Evolutionary conservation across 2,888 invertebrate genomes (phyloP), one percentile per base, ranked within the genome.

Genomic region (Agrotis clavis): DNA sequence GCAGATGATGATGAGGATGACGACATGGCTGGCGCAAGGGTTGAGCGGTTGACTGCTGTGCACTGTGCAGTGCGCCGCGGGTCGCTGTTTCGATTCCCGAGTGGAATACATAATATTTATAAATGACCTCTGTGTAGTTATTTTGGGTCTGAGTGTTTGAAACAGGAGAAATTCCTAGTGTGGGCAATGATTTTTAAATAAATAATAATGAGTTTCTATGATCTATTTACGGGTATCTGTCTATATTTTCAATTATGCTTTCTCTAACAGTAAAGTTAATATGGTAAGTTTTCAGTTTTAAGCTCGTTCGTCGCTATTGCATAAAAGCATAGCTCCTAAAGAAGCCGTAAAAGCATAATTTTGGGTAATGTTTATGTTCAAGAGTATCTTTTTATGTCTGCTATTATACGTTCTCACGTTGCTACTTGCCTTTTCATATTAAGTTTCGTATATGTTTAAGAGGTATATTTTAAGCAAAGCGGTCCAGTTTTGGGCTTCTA

Each of bases 301-400:
- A 2, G 25, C 45, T 18, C 47, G 41, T 51, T 18, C 51, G 51
- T 70, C 35, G 4, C 25, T n/a, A 41, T 59, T 71, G 78, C 19
- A 59, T 41, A 47, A 51, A 77, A 70, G 13, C 51, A 77, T 61
- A 50, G 51, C 47, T 61, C 16, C 25, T 71, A 56, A 60, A 50
- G 73, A 61, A 45, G 72, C 50, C 47, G 19, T 72, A 57, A 72
- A 45, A 54, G 47, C 56, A 47, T 57, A 25, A 41, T 74, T 74
- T 57, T 51, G 35, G 16, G 57, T 72, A 71, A 79, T 50, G 56
- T 79, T 74, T 78, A 77, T 47, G 54, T 54, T 45, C 14, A 53
- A 47, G n/a, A 62, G 66, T 66, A 79, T 57, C 51, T 74, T 80
- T 79, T 79, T 51, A 74, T 57, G 74, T 47, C 1, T 35, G 19